Conservation (phyloP, 2,797 vertebrate genomes). For the Podargus strigoides region DNA sequence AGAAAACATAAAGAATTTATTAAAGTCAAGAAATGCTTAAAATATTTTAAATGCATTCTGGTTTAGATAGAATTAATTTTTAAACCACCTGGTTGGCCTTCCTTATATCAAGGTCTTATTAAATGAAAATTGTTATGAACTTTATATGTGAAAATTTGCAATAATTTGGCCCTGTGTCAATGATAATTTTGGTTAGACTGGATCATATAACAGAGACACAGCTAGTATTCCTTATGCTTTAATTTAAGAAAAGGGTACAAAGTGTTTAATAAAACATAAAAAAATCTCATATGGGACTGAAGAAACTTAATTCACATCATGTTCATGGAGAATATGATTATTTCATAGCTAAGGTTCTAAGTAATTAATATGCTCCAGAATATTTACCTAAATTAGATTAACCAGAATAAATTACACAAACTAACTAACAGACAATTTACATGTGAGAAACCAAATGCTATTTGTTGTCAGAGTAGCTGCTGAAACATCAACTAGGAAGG, state of each 20-base stretch:
- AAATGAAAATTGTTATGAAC: neutral
- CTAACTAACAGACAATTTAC: neutral
- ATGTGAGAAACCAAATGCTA: neutral
- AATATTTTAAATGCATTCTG: neutral
- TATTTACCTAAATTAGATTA: slow-evolving; percentile 13
- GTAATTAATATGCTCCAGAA: neutral
- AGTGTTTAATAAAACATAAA: neutral
- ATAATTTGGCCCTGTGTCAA: neutral
- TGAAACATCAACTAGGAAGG: neutral
- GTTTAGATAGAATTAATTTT: neutral
- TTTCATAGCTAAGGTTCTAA: neutral
- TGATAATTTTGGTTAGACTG: neutral
- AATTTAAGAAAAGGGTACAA: neutral
- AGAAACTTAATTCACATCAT: neutral
- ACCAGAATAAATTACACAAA: neutral
- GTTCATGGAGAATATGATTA: neutral
- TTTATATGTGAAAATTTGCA: neutral
- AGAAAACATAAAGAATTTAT: neutral
- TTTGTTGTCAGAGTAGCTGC: neutral
- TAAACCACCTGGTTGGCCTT: neutral
- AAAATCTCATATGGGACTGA: neutral
- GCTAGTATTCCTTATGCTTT: neutral
- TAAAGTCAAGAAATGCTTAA: neutral
- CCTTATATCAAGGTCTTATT: neutral
- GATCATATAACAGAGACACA: neutral